A percentile compares a stretch with the other conserved stretches of the same genome.
phyloP scores from a whole-genome alignment of 2,113 vertebrate genomes.

The Polyodon spathula region DNA sequence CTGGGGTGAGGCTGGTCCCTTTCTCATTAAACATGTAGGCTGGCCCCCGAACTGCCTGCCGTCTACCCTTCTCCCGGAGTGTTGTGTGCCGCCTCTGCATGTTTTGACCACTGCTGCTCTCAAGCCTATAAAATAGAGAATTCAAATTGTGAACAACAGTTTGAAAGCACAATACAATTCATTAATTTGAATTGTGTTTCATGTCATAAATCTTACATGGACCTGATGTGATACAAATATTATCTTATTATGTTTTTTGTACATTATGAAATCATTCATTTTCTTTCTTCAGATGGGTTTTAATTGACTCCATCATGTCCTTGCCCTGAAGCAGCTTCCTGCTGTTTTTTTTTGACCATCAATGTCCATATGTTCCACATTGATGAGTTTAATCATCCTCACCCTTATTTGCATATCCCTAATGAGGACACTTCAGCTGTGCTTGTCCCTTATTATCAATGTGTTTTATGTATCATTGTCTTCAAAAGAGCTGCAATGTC shows the following conservation, averaged over 20 bases:
- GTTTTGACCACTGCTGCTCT: conserved; percentile 50
- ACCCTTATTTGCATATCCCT: neutral
- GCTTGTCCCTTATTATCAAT: neutral
- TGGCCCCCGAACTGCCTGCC: conserved; percentile 86
- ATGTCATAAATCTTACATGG: no score
- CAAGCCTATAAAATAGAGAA: no score
- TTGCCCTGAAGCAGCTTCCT: neutral
- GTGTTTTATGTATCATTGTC: neutral
- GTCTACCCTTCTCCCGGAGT: conserved; percentile 85
- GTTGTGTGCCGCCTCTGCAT: conserved; percentile 92
- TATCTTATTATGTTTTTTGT: no score
- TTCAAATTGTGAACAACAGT: no score
- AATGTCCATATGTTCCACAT: neutral
- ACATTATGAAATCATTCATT: no score
- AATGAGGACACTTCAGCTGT: neutral
- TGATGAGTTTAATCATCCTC: neutral
- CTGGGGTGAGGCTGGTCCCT: conserved; percentile 76
- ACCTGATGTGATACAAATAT: no score
- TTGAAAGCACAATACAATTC: no score
- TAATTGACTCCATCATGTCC: neutral
- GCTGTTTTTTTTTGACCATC: neutral
- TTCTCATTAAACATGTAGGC: conserved; percentile 98
- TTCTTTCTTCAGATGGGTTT: no score
- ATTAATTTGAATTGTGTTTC: no score
- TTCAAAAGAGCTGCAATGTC: neutral